Evolutionary conservation across 2,113 vertebrate genomes (phyloP).

Genomic region (Leucoraja erinaceus): DNA sequence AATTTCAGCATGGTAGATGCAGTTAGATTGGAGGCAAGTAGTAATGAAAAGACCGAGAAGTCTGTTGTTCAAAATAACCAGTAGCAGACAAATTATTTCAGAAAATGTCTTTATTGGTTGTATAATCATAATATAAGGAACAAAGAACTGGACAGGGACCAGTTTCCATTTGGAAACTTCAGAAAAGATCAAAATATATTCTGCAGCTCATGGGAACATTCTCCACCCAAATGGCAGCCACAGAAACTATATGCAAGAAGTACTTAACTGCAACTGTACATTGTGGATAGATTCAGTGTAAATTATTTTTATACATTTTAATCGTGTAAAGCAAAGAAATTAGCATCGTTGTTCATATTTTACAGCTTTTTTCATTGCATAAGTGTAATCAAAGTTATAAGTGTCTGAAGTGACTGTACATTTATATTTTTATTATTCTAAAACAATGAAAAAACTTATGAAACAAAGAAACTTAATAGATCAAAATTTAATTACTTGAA

Average conservation of each 20-base stretch:
- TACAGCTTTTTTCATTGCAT: constrained; percentile 19
- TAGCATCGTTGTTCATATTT: constrained; percentile 1
- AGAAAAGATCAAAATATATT: constrained; percentile 7
- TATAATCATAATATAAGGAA: background rate
- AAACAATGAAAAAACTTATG: constrained; percentile 13
- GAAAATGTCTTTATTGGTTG: constrained; percentile 22
- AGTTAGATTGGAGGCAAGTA: background rate
- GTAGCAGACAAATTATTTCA: constrained; percentile 10
- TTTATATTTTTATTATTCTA: background rate
- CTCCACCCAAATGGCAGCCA: background rate
- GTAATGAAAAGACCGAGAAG: background rate
- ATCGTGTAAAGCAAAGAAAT: constrained; percentile 22
- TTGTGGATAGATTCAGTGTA: constrained; percentile 2
- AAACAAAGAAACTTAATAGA: constrained; percentile 31
- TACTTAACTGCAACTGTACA: background rate
- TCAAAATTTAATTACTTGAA: constrained; percentile 32
- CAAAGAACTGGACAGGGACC: constrained; percentile 3
- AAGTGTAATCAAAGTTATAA: constrained; percentile 23
- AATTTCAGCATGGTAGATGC: too few species aligned
- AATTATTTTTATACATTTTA: background rate
- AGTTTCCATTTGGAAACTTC: background rate
- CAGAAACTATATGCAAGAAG: background rate
- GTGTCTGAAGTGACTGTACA: background rate
- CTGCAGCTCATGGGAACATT: background rate
- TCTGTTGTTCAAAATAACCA: background rate